Base-by-base conservation (phyloP, 2,797 vertebrate species). In the Sphenopsis melanotis region DNA sequence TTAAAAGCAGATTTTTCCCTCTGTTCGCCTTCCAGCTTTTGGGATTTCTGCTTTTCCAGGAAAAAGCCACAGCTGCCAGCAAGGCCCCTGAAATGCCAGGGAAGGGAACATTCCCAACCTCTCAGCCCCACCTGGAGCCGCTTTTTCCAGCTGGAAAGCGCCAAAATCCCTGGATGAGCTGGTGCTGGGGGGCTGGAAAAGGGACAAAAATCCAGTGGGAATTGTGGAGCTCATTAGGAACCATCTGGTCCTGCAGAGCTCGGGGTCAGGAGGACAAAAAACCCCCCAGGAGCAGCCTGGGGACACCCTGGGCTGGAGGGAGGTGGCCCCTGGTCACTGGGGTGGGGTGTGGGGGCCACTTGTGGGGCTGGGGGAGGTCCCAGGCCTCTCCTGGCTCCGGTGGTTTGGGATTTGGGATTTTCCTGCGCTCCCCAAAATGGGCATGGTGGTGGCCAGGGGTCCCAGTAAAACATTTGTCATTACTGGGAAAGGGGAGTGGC, bases 1-100 rank as follows among this genome's bases (percentile, higher is more conserved):
- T 87, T 59, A 53, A 72, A 84, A 89, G 70, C 50, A 8, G 53
- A 19, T 91, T 95, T 95, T 71, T 36, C 39, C 78, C 78, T 94
- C 83, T 91, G 81, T 87, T 91, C 13, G 1, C 5, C 47, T 61
- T 87, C 95, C 93, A 94, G 87, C 78, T 95, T 92, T 89, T 36
- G 93, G 93, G 91, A 89, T 95, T 94, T 84, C 95, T 92, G 1
- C 74, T 91, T 84, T 94, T 94, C 89, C n/a, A 30, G 93, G 93
- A 95, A 93, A 92, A 95, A 68, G 75, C 84, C 89, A 1, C 3
- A 1, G 84, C 66, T 37, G 74, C 70, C 10, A 1, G 55, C 65
- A 87, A 47, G 42, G 64, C 32, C 64, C 60, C 2, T 27, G 2
- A 27, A 69, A 16, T 50, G 60, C 76, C 10, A 8, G 30, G 36